These are phyloP conservation scores for Alexandromys fortis DNA, from an alignment of 2,113 vertebrate genomes.

Conservation along the genomic window DNA sequence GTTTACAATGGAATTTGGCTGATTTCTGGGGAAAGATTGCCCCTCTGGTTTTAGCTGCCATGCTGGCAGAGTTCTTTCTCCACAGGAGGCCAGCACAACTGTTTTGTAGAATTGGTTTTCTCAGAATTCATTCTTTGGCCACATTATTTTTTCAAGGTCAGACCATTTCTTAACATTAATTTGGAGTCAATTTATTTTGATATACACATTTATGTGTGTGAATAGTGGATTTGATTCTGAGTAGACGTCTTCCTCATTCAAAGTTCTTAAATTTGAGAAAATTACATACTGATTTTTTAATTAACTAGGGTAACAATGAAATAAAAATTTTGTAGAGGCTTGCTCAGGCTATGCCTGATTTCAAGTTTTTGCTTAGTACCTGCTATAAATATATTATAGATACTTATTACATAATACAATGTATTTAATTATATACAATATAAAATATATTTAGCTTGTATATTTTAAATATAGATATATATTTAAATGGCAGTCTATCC, in stretches of 20 bases:
- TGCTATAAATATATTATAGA: not conserved
- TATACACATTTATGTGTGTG: not conserved
- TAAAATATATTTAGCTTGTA: too few relatives aligned
- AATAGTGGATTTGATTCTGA: not conserved
- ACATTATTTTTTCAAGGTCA: constrained; percentile 39
- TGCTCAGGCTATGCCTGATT: not conserved
- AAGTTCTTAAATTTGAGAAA: not conserved
- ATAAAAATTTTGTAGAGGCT: not conserved
- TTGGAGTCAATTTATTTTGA: not conserved
- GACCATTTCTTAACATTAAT: not conserved
- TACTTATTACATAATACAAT: too few relatives aligned
- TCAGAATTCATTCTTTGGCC: constrained; percentile 11
- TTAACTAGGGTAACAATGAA: constrained; percentile 29
- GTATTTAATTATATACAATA: too few relatives aligned
- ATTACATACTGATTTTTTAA: constrained; percentile 32
- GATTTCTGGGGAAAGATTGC: constrained; percentile 1
- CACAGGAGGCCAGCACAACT: not conserved
- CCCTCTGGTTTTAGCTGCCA: not conserved
- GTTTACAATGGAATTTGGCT: not conserved
- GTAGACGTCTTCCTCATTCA: not conserved
- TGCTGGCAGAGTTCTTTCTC: not conserved
- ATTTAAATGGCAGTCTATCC: not conserved
- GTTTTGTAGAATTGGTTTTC: not conserved
- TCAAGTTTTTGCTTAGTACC: constrained; percentile 18
- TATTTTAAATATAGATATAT: not conserved